phyloP scores from a whole-genome alignment of 2,113 vertebrate genomes.

The Lepidothrix coronata region DNA sequence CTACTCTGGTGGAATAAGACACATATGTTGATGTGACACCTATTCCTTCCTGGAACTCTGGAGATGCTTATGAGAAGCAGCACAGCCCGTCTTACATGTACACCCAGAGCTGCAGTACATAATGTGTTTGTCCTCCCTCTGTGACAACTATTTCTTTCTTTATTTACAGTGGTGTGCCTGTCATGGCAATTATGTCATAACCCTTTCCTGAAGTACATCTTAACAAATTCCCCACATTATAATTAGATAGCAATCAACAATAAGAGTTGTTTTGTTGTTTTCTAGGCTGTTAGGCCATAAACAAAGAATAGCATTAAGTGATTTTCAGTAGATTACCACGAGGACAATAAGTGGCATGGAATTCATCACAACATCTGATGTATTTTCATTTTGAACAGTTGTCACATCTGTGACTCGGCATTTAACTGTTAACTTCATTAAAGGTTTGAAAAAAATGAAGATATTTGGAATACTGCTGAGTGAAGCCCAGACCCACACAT shows the following conservation, averaged over 20 bases:
- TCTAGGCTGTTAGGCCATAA: neutral
- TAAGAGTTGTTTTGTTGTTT: neutral
- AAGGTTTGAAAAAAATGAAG: neutral
- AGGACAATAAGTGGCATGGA: neutral
- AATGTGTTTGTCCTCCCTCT: neutral
- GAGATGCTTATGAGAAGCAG: neutral
- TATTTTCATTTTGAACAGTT: neutral
- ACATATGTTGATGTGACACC: neutral
- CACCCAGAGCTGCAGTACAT: neutral
- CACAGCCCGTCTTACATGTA: neutral
- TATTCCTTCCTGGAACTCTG: neutral
- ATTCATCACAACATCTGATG: neutral
- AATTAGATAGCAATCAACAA: neutral
- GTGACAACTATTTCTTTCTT: neutral
- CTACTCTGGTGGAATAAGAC: neutral
- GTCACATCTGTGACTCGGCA: neutral
- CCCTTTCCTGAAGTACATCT: neutral
- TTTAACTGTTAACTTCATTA: neutral
- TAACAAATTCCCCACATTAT: slow-evolving; percentile 27
- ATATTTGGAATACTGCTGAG: neutral
- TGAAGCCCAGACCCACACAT: neutral
- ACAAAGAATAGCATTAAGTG: neutral
- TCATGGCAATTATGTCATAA: slow-evolving; percentile 18
- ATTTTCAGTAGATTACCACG: neutral
- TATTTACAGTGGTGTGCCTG: neutral